Conservation (phyloP, 2,888 invertebrate genomes). For the Rhyacophila evoluta region DNA sequence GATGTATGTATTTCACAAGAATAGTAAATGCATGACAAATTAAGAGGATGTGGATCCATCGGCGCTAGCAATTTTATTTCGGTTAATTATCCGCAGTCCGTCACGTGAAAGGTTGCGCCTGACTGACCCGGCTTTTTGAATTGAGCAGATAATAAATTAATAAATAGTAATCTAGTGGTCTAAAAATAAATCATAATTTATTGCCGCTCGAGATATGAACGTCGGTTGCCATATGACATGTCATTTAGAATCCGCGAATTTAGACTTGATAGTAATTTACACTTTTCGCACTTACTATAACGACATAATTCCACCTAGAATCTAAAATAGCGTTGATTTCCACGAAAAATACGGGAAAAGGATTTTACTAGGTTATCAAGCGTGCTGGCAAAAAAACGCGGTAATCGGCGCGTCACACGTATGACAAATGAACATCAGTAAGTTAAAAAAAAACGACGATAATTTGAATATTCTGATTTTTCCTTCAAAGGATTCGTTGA, state of each 20-base stretch:
- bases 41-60: no score
- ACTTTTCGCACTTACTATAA: neutral
- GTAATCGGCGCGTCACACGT: slow-evolving; percentile 45
- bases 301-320: neutral
- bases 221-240: slow-evolving; percentile 5
- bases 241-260: neutral
- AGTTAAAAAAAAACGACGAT: neutral
- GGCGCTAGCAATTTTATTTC: no score
- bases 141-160: neutral
- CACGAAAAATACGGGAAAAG: neutral
- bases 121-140: neutral
- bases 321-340: neutral
- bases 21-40: neutral
- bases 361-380: neutral
- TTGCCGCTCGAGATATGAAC: neutral
- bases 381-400: slow-evolving; percentile 44
- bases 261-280: no score
- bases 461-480: no score
- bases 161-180: neutral
- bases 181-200: neutral
- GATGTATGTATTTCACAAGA: neutral
- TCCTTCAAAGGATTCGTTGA: no score
- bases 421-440: slow-evolving; percentile 37
- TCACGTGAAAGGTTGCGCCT: neutral
- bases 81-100: no score